These are phyloP conservation scores for Elymnias hypermnestra DNA, from an alignment of 1,140 invertebrate genomes.

Conservation along the genomic window DNA sequence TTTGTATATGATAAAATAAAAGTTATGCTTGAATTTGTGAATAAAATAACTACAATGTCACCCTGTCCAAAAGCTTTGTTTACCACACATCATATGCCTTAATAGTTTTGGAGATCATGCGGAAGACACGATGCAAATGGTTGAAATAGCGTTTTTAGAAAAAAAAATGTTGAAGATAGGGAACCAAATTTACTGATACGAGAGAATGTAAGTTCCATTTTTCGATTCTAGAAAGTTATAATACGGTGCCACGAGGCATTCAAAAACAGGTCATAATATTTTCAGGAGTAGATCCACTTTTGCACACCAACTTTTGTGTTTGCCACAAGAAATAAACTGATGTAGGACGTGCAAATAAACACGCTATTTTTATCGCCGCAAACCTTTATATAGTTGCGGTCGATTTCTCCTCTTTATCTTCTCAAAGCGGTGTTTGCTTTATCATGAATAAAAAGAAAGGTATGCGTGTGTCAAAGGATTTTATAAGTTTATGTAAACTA, in stretches of 20 bases:
- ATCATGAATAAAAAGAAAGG: constrained; percentile 65
- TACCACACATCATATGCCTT: no score
- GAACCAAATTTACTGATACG: constrained; percentile 68
- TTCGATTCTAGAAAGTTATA: constrained; percentile 27
- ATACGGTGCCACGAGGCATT: constrained; percentile 7
- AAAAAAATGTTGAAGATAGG: constrained; percentile 58
- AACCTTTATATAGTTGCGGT: constrained; percentile 75
- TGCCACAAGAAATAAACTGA: constrained; percentile 41
- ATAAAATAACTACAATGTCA: no score
- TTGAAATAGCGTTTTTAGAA: constrained; percentile 56
- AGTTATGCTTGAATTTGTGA: no score
- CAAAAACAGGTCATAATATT: constrained; percentile 41
- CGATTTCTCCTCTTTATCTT: constrained; percentile 73
- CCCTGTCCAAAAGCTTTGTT: no score
- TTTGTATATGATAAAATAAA: no score
- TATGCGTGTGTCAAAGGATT: constrained; percentile 40
- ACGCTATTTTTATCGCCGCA: constrained; percentile 73
- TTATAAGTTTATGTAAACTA: constrained; percentile 12
- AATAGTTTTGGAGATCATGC: not conserved
- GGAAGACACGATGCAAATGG: constrained; percentile 6
- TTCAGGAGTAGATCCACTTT: constrained; percentile 36
- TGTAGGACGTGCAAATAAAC: constrained; percentile 75
- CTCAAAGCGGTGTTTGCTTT: constrained; percentile 69
- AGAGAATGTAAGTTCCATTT: constrained; percentile 54
- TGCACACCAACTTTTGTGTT: constrained; percentile 32